Evolutionary conservation across 1,140 invertebrate genomes (phyloP), one percentile per base, ranked within the genome.

Genomic region (Cepaea nemoralis): DNA sequence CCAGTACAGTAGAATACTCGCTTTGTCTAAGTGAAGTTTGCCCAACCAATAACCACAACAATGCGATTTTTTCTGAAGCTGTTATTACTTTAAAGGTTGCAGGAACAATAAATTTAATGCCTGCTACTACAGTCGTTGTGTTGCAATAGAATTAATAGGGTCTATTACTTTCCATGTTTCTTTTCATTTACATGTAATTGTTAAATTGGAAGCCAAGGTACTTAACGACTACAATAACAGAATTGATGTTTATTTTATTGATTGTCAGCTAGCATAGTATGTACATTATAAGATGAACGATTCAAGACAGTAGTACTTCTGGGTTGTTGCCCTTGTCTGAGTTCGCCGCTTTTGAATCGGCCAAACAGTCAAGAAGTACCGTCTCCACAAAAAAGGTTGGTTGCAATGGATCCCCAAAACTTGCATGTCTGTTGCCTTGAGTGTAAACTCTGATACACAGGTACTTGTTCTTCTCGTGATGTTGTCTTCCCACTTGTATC

Each of bases 1-100:
- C 59, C 1, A 5, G 50, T 55, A n/a, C n/a, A 22, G 14, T 63
- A 55, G 59, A 63, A 16, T 63, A 63, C 59, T 63, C 1, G 27
- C 59, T 63, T 63, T 63, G 59, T 63, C n/a, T 31, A 63, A 63
- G 59, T 63, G 59, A 31, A 31, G 33, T 63, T 63, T 27, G 16
- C 59, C 27, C 59, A 63, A 63, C n/a, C 59, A 63, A 31, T 31
- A 63, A 31, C n/a, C n/a, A 31, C 27, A 63, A 63, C n/a, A 63
- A 31, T 63, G 6, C 27, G n/a, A n/a, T n/a, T n/a, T n/a, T 63
- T 27, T 63, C 3, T 1, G 5, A 63, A 63, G 33, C n/a, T 8
- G 27, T 27, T n/a, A 63, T 10, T 63, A 55, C 50, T 63, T 63
- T 31, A 19, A 63, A 63, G 5, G 59, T 31, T 27, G 6, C 10